phyloP scores from a whole-genome alignment of 92 coral and sea anemone species.

The Porites divaricata region DNA sequence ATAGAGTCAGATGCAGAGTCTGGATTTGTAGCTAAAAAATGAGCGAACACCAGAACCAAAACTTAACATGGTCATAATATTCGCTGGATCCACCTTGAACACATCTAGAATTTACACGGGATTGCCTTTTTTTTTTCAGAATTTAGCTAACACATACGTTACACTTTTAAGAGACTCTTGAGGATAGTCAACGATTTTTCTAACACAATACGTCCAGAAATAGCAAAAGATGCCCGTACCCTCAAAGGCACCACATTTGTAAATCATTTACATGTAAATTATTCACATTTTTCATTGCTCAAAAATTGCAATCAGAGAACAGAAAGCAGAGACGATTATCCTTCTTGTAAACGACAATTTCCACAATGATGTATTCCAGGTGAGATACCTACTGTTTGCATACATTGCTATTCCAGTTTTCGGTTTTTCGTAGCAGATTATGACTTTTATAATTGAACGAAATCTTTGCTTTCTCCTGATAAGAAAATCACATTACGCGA shows the following conservation, averaged over 20 bases:
- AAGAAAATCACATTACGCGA: neutral
- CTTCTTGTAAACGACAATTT: neutral
- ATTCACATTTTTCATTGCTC: constrained; percentile 15
- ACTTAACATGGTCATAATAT: too few species aligned
- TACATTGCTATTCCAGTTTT: too few species aligned
- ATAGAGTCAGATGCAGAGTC: too few species aligned
- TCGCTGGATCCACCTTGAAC: too few species aligned
- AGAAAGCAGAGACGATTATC: neutral
- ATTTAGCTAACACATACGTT: neutral
- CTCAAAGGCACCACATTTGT: constrained; percentile 9
- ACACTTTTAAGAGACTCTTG: too few species aligned
- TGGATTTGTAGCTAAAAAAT: too few species aligned
- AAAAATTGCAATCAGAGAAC: neutral
- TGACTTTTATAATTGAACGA: neutral
- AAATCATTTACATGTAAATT: constrained; percentile 28
- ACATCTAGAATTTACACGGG: too few species aligned
- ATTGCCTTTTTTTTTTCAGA: neutral
- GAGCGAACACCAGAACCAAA: too few species aligned
- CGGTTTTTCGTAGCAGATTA: neutral
- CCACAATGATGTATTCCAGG: neutral
- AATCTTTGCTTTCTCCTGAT: neutral
- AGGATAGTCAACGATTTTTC: neutral
- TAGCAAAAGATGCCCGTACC: neutral
- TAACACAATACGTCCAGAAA: neutral
- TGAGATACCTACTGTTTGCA: neutral